Base-by-base conservation (phyloP, 2,113 vertebrate species). In the Passer domesticus region DNA sequence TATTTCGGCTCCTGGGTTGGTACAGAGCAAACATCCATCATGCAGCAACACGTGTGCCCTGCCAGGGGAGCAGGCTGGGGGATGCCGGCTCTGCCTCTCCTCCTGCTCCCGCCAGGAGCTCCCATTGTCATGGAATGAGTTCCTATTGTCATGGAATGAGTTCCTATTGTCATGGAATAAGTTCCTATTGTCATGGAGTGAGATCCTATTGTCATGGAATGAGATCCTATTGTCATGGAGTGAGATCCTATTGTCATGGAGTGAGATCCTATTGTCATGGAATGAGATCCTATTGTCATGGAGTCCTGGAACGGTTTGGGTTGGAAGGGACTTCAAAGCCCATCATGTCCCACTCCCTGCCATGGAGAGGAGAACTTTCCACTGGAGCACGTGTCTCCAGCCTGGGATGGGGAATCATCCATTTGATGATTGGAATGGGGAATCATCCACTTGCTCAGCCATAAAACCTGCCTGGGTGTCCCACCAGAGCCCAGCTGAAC, bases 1-100 rank as follows among this genome's bases (percentile, higher is more conserved):
- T 83, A 95, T 96, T 91, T 89, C 81, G 9, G 86, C 87, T 90
- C 92, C 94, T 58, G 91, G 89, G 73, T 13, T 25, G 83, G 94
- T 84, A 64, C 15, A n/a, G 89, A 91, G 50, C 86, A 86, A 91
- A 63, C 91, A 89, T 46, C 90, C 43, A 72, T 89, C 92, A 44
- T 5, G 64, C 89, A 20, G 77, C 93, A 60, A 49, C 83, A 60
- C 53, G 76, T 46, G 92, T 73, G 86, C 92, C 95, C 80, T 24
- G 83, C 2, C 1, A 9, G 0, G 5, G 83, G 47, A 58, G 66
- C 24, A 2, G 56, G 14, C 31, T 3, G 92, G 83, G 44, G 83
- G 79, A 44, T 1, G 16, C 44, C 17, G 9, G 44, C 23, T 39
- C 49, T 66, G 66, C 78, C 67, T 56, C 21, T 9, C 25, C 55